Evolutionary conservation across 2,888 invertebrate species (phyloP).

Genomic region (Xanthia icteritia): DNA sequence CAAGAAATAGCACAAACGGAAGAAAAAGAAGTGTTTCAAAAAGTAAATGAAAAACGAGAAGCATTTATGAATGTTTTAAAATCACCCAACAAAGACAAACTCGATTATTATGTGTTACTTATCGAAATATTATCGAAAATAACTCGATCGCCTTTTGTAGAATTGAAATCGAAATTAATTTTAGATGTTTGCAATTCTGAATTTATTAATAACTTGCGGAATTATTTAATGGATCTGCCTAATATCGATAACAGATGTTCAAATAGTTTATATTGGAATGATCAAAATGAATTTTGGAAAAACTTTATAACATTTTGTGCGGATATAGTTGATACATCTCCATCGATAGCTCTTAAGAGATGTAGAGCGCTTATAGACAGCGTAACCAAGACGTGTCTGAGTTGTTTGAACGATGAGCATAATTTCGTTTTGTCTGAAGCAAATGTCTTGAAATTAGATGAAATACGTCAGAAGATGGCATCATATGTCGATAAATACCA

Average conservation of each 20-base stretch:
- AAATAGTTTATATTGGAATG: conserved; percentile 79
- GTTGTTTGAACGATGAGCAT: conserved; percentile 73
- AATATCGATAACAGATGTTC: conserved; percentile 63
- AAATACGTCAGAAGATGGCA: conserved; percentile 71
- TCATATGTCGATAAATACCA: no score
- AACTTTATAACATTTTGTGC: conserved; percentile 60
- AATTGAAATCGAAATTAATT: conserved; percentile 78
- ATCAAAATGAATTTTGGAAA: conserved; percentile 80
- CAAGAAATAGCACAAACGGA: conserved; percentile 57
- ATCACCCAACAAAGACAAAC: conserved; percentile 70
- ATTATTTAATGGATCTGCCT: conserved; percentile 73
- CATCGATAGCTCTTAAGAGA: conserved; percentile 77
- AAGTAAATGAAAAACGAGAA: conserved; percentile 75
- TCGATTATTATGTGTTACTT: conserved; percentile 81
- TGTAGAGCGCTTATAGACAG: conserved; percentile 79
- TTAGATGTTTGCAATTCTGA: conserved; percentile 80
- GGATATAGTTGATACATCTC: conserved; percentile 79
- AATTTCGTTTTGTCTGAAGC: conserved; percentile 73
- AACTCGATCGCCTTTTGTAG: conserved; percentile 79
- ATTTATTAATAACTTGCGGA: conserved; percentile 70
- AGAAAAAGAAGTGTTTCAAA: conserved; percentile 76
- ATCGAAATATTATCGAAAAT: conserved; percentile 83
- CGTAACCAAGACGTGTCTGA: conserved; percentile 75
- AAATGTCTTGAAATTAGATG: conserved; percentile 66
- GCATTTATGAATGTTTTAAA: conserved; percentile 78